These are phyloP conservation scores for Campoletis sonorensis DNA, from an alignment of 1,140 invertebrate genomes.

Conservation along the genomic window DNA sequence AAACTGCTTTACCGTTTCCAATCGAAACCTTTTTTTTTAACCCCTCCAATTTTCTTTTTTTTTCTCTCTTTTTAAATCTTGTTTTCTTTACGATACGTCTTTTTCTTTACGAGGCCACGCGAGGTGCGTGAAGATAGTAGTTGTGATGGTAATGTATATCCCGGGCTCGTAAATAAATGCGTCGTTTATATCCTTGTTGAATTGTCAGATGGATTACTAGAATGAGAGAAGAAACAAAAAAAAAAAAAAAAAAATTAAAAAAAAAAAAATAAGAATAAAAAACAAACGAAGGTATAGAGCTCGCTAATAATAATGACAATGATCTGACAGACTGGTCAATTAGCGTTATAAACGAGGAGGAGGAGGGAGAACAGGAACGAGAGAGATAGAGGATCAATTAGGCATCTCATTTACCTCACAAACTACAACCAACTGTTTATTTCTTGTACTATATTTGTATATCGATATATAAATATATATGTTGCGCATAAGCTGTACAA, in stretches of 20 bases:
- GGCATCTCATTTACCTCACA: constrained; percentile 41
- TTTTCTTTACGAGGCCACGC: constrained; percentile 32
- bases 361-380: not conserved
- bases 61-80: constrained; percentile 17
- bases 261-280: too few species aligned
- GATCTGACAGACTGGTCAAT: constrained; percentile 41
- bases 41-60: constrained; percentile 26
- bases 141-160: constrained; percentile 34
- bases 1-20: constrained; percentile 50
- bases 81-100: constrained; percentile 29
- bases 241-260: too few species aligned
- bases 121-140: constrained; percentile 7
- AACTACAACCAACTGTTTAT: constrained; percentile 8
- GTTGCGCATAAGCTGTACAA: constrained; percentile 44
- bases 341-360: constrained; percentile 24
- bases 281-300: not conserved
- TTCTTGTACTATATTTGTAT: constrained; percentile 7
- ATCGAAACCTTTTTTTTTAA: constrained; percentile 46
- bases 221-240: not conserved
- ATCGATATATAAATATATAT: not conserved
- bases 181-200: constrained; percentile 43
- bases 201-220: constrained; percentile 28
- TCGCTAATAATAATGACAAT: constrained; percentile 34
- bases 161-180: constrained; percentile 27
- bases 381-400: constrained; percentile 30